Evolutionary conservation across 2,113 vertebrate genomes (phyloP).

Genomic region (Condylura cristata): DNA sequence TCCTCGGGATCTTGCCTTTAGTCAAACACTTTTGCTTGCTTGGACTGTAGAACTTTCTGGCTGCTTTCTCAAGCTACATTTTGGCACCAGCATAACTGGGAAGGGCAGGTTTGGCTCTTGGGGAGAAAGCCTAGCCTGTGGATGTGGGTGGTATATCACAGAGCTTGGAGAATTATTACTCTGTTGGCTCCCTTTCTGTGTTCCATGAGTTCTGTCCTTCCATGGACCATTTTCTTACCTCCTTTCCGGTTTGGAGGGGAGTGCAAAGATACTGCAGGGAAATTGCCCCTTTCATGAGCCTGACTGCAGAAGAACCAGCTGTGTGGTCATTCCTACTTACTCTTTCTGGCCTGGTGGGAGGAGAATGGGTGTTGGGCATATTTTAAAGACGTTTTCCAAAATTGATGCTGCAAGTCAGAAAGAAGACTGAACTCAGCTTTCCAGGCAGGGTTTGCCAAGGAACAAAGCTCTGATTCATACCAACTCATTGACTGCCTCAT

Average conservation of each 20-base stretch:
- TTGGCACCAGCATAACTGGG: slow-evolving; percentile 34
- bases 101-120: slow-evolving; percentile 45
- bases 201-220: neutral
- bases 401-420: slow-evolving; percentile 67
- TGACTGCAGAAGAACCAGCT: neutral
- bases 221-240: slow-evolving; percentile 2
- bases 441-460: slow-evolving; percentile 64
- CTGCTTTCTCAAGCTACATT: slow-evolving; percentile 6
- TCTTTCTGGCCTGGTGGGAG: neutral
- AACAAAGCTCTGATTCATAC: slow-evolving; percentile 86
- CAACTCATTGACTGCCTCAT: slow-evolving; percentile 81
- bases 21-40: neutral
- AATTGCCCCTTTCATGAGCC: slow-evolving; percentile 23
- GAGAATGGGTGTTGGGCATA: slow-evolving; percentile 11
- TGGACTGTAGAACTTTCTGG: neutral
- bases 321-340: slow-evolving; percentile 5
- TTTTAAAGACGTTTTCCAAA: slow-evolving; percentile 78
- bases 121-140: neutral
- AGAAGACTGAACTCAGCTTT: slow-evolving; percentile 68
- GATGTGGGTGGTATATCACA: slow-evolving; percentile 56
- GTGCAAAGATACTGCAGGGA: neutral
- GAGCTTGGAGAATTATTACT: slow-evolving; percentile 42
- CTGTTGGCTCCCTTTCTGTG: slow-evolving; percentile 18
- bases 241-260: neutral
- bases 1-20: neutral